A percentile compares a stretch with the other conserved stretches of the same genome.
Evolutionary conservation across 2,113 vertebrate species (phyloP).

Genomic region (Eupsittula cactorum): DNA sequence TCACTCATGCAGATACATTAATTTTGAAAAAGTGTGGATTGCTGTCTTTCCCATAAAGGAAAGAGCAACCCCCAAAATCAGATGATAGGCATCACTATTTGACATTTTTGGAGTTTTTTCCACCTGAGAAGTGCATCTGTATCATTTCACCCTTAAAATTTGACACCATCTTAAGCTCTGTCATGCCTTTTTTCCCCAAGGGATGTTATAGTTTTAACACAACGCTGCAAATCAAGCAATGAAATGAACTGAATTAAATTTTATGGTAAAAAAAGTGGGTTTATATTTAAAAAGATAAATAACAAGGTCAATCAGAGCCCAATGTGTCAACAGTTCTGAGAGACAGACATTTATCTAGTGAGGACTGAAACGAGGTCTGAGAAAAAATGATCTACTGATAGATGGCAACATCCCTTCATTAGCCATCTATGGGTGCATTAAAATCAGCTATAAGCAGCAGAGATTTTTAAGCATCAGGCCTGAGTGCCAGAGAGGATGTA

Average conservation of each 20-base stretch:
- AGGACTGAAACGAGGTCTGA: not conserved
- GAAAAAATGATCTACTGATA: conserved; percentile 5
- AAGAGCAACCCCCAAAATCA: not conserved
- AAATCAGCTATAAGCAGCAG: not conserved
- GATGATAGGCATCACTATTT: not conserved
- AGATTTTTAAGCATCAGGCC: not conserved
- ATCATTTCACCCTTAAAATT: not conserved
- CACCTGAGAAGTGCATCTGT: not conserved
- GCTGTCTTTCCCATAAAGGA: not conserved
- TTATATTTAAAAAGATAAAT: not conserved
- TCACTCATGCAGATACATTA: not conserved
- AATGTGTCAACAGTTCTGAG: not conserved
- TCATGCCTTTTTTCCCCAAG: not conserved
- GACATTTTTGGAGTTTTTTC: not conserved
- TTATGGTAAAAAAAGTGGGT: not conserved
- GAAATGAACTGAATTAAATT: not conserved
- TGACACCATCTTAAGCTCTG: not conserved
- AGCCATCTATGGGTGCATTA: not conserved
- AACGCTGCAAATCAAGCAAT: not conserved
- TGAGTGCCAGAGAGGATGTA: not conserved
- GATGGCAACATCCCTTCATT: conserved; percentile 20
- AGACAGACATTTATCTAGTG: not conserved
- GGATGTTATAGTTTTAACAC: not conserved
- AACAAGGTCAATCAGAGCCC: not conserved
- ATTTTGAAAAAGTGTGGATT: not conserved